Evolutionary conservation across 2,797 vertebrate species (phyloP), one percentile per base, ranked within the genome.

Genomic region (Luscinia luscinia): DNA sequence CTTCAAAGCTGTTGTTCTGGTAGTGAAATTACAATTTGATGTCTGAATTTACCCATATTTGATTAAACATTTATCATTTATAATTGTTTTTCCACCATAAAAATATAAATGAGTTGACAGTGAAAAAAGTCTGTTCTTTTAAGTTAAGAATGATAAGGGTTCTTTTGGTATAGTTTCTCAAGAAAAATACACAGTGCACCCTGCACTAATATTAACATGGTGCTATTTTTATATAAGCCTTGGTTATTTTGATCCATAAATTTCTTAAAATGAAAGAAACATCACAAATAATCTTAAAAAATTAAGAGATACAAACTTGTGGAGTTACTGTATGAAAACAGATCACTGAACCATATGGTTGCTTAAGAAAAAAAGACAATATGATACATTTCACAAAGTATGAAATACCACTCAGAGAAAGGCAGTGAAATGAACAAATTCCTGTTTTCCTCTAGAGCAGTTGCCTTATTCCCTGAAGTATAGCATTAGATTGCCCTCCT

Each of bases 21-120:
- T 77, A 83, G 49, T 52, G 23, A 66, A 78, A 72, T 93, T 66
- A 82, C 19, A 95, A 83, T 64, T 89, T 95, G 89, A 54, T n/a
- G 57, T 95, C 68, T 94, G 63, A 95, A 86, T 54, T 93, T 45
- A 79, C 23, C 5, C 7, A 24, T 66, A 84, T 41, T 94, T 87
- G 38, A 95, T 88, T 94, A 93, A 95, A 95, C 9, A 82, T 87
- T 91, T 96, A 79, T 91, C 0, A 9, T 90, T 81, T 93, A 73
- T 75, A 58, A 17, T 32, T 30, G 68, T 62, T 89, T 90, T 89
- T 74, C 89, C 12, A 78, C 18, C 59, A 57, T 16, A 48, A 84
- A 92, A 94, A 48, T 83, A 72, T 41, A 91, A 93, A 83, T 54
- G 2, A 77, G 4, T 61, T 77, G 34, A 68, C 10, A 92, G 34